Percentiles rank a stretch among this genome's conserved stretches.
Evolutionary conservation across 2,113 vertebrate species (phyloP).

Genomic region (Mohoua ochrocephala): DNA sequence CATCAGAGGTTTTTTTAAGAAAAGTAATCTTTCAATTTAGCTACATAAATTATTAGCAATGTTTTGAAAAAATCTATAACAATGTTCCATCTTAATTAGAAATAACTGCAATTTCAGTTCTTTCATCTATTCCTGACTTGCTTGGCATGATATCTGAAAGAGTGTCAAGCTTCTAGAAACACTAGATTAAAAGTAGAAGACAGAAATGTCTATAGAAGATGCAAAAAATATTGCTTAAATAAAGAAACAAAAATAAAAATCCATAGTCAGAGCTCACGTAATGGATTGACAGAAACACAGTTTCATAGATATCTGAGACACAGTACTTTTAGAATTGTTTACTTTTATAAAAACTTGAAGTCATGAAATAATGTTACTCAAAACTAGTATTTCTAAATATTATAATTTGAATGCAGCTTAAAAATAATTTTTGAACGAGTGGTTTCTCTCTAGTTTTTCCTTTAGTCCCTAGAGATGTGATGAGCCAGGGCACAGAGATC

Average conservation of each 20-base stretch:
- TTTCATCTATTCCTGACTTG: conserved; percentile 23
- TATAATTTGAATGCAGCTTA: background rate
- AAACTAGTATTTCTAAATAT: background rate
- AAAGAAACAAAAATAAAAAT: background rate
- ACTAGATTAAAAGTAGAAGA: background rate
- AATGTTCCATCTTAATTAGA: conserved; percentile 54
- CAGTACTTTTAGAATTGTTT: background rate
- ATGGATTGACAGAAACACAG: background rate
- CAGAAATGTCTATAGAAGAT: background rate
- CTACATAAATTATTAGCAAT: conserved; percentile 4
- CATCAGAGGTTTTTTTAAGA: background rate
- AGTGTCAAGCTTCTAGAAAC: background rate
- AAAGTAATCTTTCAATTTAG: conserved; percentile 42
- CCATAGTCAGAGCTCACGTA: background rate
- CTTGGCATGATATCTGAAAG: conserved; percentile 1
- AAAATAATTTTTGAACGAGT: background rate
- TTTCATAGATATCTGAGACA: background rate
- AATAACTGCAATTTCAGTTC: conserved; percentile 5
- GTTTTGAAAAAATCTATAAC: conserved; percentile 47
- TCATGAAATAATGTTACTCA: background rate
- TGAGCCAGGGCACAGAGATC: background rate
- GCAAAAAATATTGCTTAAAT: background rate
- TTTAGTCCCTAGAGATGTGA: background rate
- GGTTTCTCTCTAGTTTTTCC: background rate
- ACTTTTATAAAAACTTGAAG: background rate